These are phyloP conservation scores for Anguilla anguilla DNA, from an alignment of 2,797 vertebrate species.

Conservation along the genomic window DNA sequence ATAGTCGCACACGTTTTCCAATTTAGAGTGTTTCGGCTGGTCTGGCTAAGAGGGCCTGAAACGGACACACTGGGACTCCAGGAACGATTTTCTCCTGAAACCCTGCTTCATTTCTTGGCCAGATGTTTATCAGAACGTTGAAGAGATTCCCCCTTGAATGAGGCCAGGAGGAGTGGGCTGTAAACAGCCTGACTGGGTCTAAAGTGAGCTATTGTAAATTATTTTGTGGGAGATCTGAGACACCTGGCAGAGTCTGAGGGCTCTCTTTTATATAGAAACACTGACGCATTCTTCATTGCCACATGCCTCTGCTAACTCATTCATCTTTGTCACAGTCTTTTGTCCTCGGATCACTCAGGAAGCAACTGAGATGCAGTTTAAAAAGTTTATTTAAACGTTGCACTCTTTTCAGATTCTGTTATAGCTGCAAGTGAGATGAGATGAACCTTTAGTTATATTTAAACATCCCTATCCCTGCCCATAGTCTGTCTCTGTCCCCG, in stretches of 20 bases:
- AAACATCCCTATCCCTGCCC: not conserved
- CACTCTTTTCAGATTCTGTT: not conserved
- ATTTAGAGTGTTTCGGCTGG: not conserved
- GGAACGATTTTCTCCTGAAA: not conserved
- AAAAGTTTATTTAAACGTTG: not conserved
- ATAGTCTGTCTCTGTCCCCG: too few species aligned
- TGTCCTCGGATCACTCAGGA: not conserved
- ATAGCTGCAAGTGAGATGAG: not conserved
- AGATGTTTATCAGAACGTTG: not conserved
- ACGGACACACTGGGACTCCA: not conserved
- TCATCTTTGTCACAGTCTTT: conserved; percentile 1
- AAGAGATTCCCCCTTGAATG: not conserved
- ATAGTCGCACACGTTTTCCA: not conserved
- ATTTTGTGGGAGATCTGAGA: not conserved
- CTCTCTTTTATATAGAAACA: not conserved
- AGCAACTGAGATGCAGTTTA: not conserved
- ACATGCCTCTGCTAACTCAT: not conserved
- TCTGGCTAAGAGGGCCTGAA: not conserved
- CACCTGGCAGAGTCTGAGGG: not conserved
- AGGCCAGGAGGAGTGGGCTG: not conserved
- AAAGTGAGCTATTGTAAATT: not conserved
- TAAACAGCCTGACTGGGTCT: conserved; percentile 2
- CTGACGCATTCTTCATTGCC: not conserved
- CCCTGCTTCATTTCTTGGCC: not conserved
- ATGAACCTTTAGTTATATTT: not conserved